Evolutionary conservation across 2,113 vertebrate genomes (phyloP).

Genomic region (Lethenteron reissneri): DNA sequence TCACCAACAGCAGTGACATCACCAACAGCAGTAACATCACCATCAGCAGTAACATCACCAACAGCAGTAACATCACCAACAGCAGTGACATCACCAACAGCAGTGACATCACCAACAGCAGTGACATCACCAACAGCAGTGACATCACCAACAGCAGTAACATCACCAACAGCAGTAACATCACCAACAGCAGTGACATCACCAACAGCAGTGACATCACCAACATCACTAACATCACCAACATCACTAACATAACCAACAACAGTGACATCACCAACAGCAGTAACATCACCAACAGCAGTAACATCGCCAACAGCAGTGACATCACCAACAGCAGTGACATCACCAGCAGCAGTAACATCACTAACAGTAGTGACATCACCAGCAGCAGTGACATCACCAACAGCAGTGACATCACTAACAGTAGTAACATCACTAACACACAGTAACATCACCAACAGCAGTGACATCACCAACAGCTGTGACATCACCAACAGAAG

Average conservation of each 20-base stretch:
- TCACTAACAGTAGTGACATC: not conserved
- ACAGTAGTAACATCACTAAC: not conserved
- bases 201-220: not conserved
- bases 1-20: not conserved
- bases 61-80: not conserved
- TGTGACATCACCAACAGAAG: not conserved
- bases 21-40: not conserved
- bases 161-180: not conserved
- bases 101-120: not conserved
- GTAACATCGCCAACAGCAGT: not conserved
- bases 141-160: not conserved
- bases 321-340: not conserved
- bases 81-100: not conserved
- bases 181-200: not conserved
- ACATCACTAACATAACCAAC: not conserved
- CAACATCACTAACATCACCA: not conserved
- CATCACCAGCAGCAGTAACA: not conserved
- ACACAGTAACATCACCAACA: not conserved
- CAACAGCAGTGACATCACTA: not conserved
- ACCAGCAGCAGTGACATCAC: not conserved
- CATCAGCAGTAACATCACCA: not conserved
- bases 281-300: not conserved
- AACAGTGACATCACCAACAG: not conserved
- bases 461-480: not conserved
- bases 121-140: not conserved